Evolutionary conservation across 2,888 invertebrate genomes (phyloP), one percentile per base, ranked within the genome.

Genomic region (Fabriciana adippe): DNA sequence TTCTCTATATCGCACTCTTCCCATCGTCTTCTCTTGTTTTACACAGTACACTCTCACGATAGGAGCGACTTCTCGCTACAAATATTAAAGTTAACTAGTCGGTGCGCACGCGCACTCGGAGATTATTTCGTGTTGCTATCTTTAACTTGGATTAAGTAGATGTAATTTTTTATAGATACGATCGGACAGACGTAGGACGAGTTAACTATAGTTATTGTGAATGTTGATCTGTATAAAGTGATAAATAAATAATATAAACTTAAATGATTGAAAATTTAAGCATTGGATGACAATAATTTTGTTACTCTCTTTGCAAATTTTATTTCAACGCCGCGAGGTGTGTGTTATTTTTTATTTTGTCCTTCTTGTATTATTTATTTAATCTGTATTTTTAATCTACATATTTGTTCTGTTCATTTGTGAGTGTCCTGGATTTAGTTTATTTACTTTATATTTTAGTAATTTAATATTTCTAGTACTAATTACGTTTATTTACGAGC

Each of bases 261-360:
- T 81, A 84, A 88, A 86, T 81, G 81, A 83, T 87, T 86, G 90
- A 81, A 86, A 86, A 81, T 77, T 83, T 86, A 89, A 91, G 89
- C 91, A 89, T 92, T 87, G 90, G 87, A 92, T 90, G 92, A 92
- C 92, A 92, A 92, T 92, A 92, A 92, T 90, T 91, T 88, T 87
- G 89, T 91, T 90, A 89, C 82, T 79, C 76, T 86, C 82, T 80
- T 84, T 79, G 77, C 75, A 79, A 80, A 78, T 78, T 76, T 82
- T 82, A 71, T 76, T 82, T 84, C 81, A 75, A 68, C 80, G 75
- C 79, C 69, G 73, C 70, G 64, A 63, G 68, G 79, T 77, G 80
- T 74, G 65, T 63, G 75, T 11, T 61, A 54, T 16, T 45, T 54
- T 18, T 60, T 48, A n/a, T 35, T 51, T 51, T 47, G 2, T 13